phyloP scores from a whole-genome alignment of 2,797 vertebrate species.

The Platyrinchus mystaceus region DNA sequence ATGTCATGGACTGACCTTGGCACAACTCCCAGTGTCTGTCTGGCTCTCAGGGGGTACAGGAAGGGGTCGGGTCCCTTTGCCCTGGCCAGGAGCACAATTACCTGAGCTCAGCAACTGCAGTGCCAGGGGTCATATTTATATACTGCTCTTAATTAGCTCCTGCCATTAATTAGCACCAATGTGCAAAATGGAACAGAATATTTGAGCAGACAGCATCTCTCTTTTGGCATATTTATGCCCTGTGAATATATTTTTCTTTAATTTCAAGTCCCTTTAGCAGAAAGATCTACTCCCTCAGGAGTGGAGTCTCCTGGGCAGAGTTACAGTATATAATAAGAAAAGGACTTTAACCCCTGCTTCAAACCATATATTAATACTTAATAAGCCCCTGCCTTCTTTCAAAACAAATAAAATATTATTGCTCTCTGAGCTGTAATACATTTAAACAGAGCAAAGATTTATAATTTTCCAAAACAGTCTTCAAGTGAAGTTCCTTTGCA shows the following conservation, averaged over 20 bases:
- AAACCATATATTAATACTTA: background rate
- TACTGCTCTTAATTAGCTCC: background rate
- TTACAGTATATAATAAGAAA: background rate
- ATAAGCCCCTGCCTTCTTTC: background rate
- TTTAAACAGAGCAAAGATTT: background rate
- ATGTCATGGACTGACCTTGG: background rate
- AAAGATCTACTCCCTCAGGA: background rate
- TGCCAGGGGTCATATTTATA: background rate
- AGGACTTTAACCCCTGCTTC: background rate
- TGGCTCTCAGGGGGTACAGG: background rate
- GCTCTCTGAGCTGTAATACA: background rate
- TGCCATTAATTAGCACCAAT: background rate
- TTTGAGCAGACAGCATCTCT: background rate
- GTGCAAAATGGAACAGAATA: background rate
- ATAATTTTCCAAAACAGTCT: background rate
- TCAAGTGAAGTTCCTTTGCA: background rate
- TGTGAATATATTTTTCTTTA: background rate
- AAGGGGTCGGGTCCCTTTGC: background rate
- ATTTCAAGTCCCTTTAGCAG: background rate
- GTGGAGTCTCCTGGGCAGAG: background rate
- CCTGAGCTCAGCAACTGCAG: background rate
- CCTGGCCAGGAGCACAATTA: background rate
- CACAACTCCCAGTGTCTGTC: background rate
- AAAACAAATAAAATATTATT: background rate
- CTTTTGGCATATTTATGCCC: background rate